phyloP scores from a whole-genome alignment of 2,797 vertebrate species.

The Aythya fuligula region DNA sequence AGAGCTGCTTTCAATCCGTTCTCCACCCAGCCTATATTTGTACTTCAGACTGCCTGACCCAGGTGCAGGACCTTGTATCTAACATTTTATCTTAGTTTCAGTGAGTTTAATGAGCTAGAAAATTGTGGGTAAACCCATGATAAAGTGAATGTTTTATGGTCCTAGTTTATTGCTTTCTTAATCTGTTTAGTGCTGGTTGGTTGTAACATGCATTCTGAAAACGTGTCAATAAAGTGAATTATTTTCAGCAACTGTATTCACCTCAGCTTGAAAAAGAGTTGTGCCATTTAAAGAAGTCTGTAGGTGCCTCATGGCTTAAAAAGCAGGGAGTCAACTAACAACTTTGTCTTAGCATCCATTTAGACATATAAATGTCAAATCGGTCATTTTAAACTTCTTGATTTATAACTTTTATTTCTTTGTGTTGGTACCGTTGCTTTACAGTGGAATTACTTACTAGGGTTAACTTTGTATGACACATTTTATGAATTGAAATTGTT shows the following conservation, averaged over 20 bases:
- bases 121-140: neutral
- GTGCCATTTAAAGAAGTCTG: neutral
- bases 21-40: too few relatives aligned
- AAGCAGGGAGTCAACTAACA: neutral
- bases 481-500: neutral
- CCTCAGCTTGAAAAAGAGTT: neutral
- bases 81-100: neutral
- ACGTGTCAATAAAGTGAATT: neutral
- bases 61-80: neutral
- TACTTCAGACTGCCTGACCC: too few relatives aligned
- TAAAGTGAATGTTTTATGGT: neutral
- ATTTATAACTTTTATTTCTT: neutral
- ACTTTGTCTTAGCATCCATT: neutral
- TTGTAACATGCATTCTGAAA: neutral
- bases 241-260: neutral
- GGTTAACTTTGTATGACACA: neutral
- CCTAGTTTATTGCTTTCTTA: neutral
- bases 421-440: neutral
- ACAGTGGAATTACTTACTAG: neutral
- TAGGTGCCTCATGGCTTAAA: neutral
- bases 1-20: too few relatives aligned
- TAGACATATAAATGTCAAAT: neutral
- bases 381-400: neutral
- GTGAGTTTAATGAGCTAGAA: neutral
- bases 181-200: neutral